phyloP scores from a whole-genome alignment of 2,113 vertebrate genomes.

The Scartelaos histophorus region DNA sequence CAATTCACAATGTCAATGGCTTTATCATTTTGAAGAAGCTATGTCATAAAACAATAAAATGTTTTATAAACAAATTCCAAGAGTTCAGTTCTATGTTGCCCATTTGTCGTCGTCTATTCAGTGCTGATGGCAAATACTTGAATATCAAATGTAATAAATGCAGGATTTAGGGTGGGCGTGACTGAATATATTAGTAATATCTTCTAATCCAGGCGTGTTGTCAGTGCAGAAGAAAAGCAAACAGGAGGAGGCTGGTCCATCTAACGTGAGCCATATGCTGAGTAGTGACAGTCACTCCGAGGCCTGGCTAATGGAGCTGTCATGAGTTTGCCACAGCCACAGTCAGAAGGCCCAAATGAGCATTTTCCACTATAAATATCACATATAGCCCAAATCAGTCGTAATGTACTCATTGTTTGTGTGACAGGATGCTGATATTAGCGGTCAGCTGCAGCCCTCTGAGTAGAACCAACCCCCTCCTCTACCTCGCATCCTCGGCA shows the following conservation, averaged over 20 bases:
- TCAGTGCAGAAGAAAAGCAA: neutral
- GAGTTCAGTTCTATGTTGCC: neutral
- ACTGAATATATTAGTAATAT: constrained; percentile 17
- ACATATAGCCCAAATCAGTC: neutral
- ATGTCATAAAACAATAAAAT: neutral
- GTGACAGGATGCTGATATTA: neutral
- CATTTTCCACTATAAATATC: neutral
- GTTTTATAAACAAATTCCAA: neutral
- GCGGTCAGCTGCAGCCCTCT: constrained; percentile 23
- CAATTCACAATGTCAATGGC: neutral
- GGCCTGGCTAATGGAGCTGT: constrained; percentile 16
- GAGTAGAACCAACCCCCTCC: constrained; percentile 13
- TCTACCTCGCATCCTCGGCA: constrained; percentile 35
- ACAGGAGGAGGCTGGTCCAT: neutral
- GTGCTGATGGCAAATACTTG: neutral
- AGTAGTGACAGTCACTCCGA: neutral
- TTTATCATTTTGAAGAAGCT: neutral
- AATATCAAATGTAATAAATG: neutral
- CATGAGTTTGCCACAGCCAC: constrained; percentile 43
- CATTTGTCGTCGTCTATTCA: neutral
- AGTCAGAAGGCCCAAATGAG: constrained; percentile 4
- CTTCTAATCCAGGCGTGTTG: too few relatives aligned
- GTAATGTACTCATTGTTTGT: neutral
- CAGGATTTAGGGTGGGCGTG: neutral
- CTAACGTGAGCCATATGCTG: neutral